phyloP scores from a whole-genome alignment of 2,113 vertebrate genomes.

The Microcebus jonahi region DNA sequence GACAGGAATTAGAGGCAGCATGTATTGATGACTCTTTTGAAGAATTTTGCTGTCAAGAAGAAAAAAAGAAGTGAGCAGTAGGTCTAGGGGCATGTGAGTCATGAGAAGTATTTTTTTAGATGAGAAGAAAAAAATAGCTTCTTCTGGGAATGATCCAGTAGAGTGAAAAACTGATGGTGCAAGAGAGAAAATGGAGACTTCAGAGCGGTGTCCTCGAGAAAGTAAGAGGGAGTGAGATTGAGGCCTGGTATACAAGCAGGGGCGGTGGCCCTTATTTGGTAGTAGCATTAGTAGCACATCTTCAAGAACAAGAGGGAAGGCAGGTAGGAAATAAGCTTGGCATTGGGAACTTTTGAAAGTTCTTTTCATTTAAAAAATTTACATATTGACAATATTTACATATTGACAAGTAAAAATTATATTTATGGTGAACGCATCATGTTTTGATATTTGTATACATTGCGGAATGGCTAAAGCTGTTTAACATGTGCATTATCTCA shows the following conservation, averaged over 20 bases:
- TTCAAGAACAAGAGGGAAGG: neutral
- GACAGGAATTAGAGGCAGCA: neutral
- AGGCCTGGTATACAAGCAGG: neutral
- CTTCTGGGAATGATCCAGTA: neutral
- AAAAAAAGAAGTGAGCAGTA: neutral
- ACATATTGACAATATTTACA: neutral
- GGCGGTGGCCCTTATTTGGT: neutral
- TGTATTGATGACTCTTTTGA: neutral
- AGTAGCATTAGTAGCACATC: neutral
- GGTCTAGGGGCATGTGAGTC: neutral
- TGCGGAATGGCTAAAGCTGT: neutral
- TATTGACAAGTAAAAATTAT: neutral
- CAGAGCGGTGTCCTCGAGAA: neutral
- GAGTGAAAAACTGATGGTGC: neutral
- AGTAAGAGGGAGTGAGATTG: no score
- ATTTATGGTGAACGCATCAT: neutral
- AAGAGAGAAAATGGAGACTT: neutral
- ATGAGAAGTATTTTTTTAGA: neutral
- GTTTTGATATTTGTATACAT: neutral
- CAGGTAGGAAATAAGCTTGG: neutral
- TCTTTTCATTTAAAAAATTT: neutral
- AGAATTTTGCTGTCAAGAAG: neutral
- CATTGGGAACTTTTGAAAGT: neutral
- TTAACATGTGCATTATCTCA: neutral
- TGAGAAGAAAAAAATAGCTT: neutral